A percentile compares a stretch with the other conserved stretches of the same genome.
phyloP scores from a whole-genome alignment of 2,113 vertebrate species.

The Lathamus discolor region DNA sequence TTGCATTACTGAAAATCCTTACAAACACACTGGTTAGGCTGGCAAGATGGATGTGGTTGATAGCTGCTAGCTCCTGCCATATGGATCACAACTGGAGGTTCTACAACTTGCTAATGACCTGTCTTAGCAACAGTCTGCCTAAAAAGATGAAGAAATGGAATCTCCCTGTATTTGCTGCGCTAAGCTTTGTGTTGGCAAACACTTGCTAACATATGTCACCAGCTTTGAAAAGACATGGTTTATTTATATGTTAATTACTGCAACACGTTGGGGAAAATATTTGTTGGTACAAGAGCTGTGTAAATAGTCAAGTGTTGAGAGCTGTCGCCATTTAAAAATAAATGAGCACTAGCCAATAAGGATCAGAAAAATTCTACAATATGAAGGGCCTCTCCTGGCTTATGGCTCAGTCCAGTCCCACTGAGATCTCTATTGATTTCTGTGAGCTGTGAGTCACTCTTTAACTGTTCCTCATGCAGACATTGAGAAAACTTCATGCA shows the following conservation, averaged over 20 bases:
- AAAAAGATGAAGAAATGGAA: background rate
- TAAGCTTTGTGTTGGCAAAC: constrained; percentile 48
- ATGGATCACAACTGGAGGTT: background rate
- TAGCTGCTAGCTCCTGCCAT: background rate
- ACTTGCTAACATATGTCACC: constrained; percentile 49
- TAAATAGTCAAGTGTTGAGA: constrained; percentile 47
- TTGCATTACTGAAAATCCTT: background rate
- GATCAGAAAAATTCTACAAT: background rate
- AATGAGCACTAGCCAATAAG: background rate
- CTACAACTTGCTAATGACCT: constrained; percentile 23
- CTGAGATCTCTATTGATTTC: background rate
- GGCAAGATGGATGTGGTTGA: background rate
- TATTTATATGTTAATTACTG: constrained; percentile 66
- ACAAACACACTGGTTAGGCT: background rate
- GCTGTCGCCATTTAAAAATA: background rate
- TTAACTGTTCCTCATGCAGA: background rate
- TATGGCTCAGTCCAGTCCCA: background rate
- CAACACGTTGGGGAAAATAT: constrained; percentile 45
- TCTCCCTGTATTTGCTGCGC: background rate
- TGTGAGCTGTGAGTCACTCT: background rate
- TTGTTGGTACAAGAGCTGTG: constrained; percentile 36
- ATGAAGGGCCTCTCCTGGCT: background rate
- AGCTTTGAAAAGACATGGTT: constrained; percentile 48
- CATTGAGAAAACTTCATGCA: background rate
- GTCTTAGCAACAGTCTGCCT: background rate